phyloP scores from a whole-genome alignment of 1,140 invertebrate species.

The Drosophila repleta region DNA sequence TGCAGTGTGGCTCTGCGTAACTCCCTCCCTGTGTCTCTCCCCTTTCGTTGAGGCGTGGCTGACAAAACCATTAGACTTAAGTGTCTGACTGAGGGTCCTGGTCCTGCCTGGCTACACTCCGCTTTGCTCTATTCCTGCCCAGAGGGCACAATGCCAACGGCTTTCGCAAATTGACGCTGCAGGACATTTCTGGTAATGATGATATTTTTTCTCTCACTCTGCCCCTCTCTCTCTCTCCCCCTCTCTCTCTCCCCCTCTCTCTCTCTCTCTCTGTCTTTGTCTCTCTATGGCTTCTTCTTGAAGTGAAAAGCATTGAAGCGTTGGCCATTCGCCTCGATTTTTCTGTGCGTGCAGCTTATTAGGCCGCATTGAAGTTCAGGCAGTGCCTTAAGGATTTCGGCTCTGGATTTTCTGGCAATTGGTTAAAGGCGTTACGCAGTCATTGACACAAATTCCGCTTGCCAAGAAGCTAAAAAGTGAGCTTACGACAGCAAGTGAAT shows the following conservation, averaged over 20 bases:
- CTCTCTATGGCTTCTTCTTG: constrained; percentile 5
- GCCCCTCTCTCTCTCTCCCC: background rate
- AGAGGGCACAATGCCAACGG: constrained; percentile 69
- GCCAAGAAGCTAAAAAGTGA: background rate
- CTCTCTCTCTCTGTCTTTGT: background rate
- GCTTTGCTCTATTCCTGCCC: constrained; percentile 24
- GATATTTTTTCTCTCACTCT: constrained; percentile 29
- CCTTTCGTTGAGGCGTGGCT: constrained; percentile 34
- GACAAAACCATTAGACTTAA: constrained; percentile 75
- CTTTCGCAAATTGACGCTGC: constrained; percentile 71
- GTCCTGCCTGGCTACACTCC: background rate
- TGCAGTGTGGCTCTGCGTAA: constrained; percentile 26
- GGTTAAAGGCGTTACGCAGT: constrained; percentile 40
- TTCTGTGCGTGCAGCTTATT: constrained; percentile 49
- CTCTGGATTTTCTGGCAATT: constrained; percentile 40
- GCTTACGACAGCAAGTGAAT: constrained; percentile 4
- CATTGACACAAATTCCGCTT: constrained; percentile 20
- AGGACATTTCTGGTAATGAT: constrained; percentile 78
- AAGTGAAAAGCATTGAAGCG: constrained; percentile 14
- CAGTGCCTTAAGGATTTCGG: constrained; percentile 45
- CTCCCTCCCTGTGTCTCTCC: background rate
- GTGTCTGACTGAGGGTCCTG: constrained; percentile 49
- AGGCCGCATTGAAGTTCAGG: constrained; percentile 65
- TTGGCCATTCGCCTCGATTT: constrained; percentile 26
- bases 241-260: background rate